Base-by-base conservation (phyloP, 2,797 vertebrate genomes). In the Pseudomugil gertrudae region DNA sequence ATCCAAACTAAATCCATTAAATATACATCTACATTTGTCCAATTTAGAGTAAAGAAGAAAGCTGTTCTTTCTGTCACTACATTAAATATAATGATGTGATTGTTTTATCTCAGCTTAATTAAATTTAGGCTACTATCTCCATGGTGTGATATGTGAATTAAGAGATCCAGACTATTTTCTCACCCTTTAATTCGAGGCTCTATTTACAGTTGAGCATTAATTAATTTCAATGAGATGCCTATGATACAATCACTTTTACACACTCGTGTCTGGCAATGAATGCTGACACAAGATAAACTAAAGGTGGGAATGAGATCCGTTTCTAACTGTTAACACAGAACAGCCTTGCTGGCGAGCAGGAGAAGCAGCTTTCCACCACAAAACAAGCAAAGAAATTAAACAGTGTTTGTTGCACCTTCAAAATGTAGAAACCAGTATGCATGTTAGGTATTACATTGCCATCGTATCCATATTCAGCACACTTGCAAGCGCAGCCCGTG, bases 81-180 rank as follows among this genome's bases (percentile, higher is more conserved):
- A 50, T 35, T 74, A 33, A 65, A 60, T 45, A 67, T 62, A 68
- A 72, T 65, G 60, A 69, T 9, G 33, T 45, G 36, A 70, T 51
- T 64, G 50, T 45, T 21, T 45, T n/a, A 15, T 30, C 19, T 61
- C 14, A 3, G 15, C 63, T 74, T 40, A 63, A 54, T 79, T 57
- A 45, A 74, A 74, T 48, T 29, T 43, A 52, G 14, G 21, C 52
- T 17, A 47, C 24, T n/a, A 36, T n/a, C 26, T 13, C 45, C 57
- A 38, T 17, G 27, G 48, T 52, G 21, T 55, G 38, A 69, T 52
- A 75, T 35, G 11, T 21, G 23, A 14, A 40, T 63, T 36, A 26
- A 1, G 40, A 67, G 58, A 19, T 23, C 13, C 3, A 23, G 33
- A 50, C n/a, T 57, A 17, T 19, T 66, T 62, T 56, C n/a, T 45